These are phyloP conservation scores for Lepilemur ruficaudatus DNA, from an alignment of 2,797 vertebrate genomes.

Conservation along the genomic window DNA sequence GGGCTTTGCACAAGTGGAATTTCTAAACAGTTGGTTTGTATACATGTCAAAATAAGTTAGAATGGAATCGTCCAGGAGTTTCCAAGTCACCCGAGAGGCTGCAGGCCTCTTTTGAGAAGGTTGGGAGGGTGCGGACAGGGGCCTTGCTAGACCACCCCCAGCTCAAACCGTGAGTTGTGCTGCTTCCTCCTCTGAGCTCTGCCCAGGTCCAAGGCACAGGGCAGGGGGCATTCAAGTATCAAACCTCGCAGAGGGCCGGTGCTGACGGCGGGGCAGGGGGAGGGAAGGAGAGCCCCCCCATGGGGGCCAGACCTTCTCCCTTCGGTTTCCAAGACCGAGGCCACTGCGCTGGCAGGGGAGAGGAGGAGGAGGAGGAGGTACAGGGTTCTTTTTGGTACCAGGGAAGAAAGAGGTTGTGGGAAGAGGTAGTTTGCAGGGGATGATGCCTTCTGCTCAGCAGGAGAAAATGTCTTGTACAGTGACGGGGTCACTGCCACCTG, in stretches of 20 bases:
- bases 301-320: slow-evolving; percentile 29
- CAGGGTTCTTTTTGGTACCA: slow-evolving; percentile 67
- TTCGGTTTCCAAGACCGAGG: slow-evolving; percentile 48
- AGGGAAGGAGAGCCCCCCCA: background rate
- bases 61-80: slow-evolving; percentile 65
- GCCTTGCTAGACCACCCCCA: slow-evolving; percentile 7
- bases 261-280: background rate
- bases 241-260: slow-evolving; percentile 36
- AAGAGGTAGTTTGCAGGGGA: slow-evolving; percentile 65
- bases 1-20: slow-evolving; percentile 78
- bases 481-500: slow-evolving; percentile 73
- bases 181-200: slow-evolving; percentile 19
- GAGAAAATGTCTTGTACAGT: slow-evolving; percentile 57
- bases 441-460: slow-evolving; percentile 68
- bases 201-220: slow-evolving; percentile 67
- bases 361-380: slow-evolving; percentile 33
- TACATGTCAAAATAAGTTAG: slow-evolving; percentile 77
- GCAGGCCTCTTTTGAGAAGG: slow-evolving; percentile 24
- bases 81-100: slow-evolving; percentile 55
- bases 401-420: slow-evolving; percentile 73
- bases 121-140: background rate
- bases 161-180: slow-evolving; percentile 39
- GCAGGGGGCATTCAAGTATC: slow-evolving; percentile 63
- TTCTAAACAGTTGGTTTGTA: slow-evolving; percentile 68
- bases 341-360: slow-evolving; percentile 45